A percentile compares a stretch with the other conserved stretches of the same genome.
Evolutionary conservation across 2,113 vertebrate species (phyloP).

Genomic region (Myotis yumanensis): DNA sequence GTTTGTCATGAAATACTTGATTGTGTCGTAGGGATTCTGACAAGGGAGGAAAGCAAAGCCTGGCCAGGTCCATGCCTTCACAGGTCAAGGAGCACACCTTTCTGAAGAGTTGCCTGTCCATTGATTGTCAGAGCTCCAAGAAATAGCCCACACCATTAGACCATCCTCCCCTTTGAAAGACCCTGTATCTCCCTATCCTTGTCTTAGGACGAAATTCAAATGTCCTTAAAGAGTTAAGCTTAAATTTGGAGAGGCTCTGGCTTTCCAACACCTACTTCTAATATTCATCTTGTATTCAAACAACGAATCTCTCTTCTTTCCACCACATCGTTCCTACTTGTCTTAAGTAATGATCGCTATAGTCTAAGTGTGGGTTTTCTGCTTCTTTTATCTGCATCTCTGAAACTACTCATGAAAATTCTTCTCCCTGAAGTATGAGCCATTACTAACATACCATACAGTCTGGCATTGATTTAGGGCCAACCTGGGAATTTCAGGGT

Average conservation of each 20-base stretch:
- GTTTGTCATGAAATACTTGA: neutral
- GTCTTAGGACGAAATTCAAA: conserved; percentile 1
- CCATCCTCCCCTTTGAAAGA: neutral
- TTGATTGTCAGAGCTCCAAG: neutral
- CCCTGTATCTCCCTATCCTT: neutral
- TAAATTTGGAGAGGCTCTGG: neutral
- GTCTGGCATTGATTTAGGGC: conserved; percentile 75
- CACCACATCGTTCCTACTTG: neutral
- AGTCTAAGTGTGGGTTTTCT: neutral
- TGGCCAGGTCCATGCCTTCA: neutral
- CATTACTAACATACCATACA: conserved; percentile 51
- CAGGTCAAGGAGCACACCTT: neutral
- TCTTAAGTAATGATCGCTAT: neutral
- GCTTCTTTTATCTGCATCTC: conserved; percentile 47
- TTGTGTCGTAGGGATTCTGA: neutral
- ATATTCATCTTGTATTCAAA: neutral
- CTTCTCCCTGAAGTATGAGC: conserved; percentile 59
- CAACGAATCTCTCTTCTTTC: neutral
- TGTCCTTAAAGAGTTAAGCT: neutral
- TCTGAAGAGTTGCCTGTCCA: neutral
- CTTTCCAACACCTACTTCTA: neutral
- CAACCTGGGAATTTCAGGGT: conserved; percentile 70
- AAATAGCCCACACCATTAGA: neutral
- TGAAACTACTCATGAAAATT: conserved; percentile 53
- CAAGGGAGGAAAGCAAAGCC: neutral